These are phyloP conservation scores for Lacerta viridis DNA, from an alignment of 2,797 vertebrate genomes.

Conservation along the genomic window DNA sequence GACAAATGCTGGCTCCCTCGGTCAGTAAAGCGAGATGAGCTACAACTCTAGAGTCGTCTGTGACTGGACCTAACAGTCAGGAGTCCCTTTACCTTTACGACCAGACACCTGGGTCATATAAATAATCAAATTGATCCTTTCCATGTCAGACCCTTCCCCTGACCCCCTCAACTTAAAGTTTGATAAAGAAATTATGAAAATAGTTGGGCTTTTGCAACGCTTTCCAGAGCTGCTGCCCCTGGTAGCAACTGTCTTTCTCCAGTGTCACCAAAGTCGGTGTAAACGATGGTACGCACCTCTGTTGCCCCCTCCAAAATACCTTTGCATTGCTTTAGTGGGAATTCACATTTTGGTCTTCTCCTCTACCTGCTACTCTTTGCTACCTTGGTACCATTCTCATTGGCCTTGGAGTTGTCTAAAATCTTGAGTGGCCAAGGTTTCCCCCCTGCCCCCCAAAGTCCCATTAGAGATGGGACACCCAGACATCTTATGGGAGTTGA, in stretches of 20 bases:
- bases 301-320: neutral
- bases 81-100: too few species aligned
- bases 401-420: neutral
- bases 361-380: neutral
- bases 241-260: neutral
- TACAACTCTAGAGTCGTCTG: too few species aligned
- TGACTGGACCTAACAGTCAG: too few species aligned
- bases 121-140: neutral
- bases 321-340: neutral
- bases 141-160: neutral
- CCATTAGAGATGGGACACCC: neutral
- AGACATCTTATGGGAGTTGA: neutral
- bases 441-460: too few species aligned
- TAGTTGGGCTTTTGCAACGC: too few species aligned
- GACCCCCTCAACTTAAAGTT: too few species aligned
- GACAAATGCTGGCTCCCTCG: too few species aligned
- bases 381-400: neutral
- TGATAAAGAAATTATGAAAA: neutral
- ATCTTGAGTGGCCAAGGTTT: neutral
- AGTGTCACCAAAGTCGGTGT: too few species aligned
- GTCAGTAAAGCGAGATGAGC: too few species aligned
- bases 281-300: neutral
- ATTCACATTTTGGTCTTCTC: neutral
- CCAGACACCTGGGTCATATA: neutral
- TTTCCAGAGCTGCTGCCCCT: neutral